These are phyloP conservation scores for Oxycera nigricornis DNA, from an alignment of 2,888 invertebrate genomes.

Conservation along the genomic window DNA sequence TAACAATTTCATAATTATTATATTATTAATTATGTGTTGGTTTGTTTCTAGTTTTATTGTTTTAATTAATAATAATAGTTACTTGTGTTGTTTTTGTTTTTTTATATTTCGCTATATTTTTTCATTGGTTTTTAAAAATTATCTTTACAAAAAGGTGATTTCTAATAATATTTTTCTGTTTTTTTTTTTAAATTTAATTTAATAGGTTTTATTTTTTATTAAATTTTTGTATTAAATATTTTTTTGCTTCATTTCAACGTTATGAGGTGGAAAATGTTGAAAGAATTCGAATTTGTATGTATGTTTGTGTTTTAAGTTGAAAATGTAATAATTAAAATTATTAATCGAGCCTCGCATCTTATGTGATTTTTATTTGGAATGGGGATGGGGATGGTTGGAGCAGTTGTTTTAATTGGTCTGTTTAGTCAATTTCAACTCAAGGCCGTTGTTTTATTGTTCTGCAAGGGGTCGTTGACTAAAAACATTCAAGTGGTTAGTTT, in stretches of 20 bases:
- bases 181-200: constrained; percentile 2
- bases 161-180: constrained; percentile 16
- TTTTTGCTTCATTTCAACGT: too few relatives aligned
- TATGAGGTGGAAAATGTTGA: constrained; percentile 11
- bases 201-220: constrained; percentile 19
- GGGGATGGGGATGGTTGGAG: too few relatives aligned
- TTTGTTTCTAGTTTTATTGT: constrained; percentile 26
- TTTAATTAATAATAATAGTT: constrained; percentile 23
- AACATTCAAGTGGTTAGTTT: too few relatives aligned
- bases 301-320: too few relatives aligned
- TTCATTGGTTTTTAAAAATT: constrained; percentile 17
- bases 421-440: too few relatives aligned
- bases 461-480: too few relatives aligned
- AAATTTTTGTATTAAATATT: constrained; percentile 1
- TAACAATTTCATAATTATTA: constrained; percentile 27
- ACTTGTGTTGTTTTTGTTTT: neutral
- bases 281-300: constrained; percentile 22
- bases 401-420: too few relatives aligned
- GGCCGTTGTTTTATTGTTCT: too few relatives aligned
- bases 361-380: too few relatives aligned
- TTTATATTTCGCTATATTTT: constrained; percentile 1
- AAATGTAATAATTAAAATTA: too few relatives aligned
- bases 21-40: constrained; percentile 3
- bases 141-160: constrained; percentile 38
- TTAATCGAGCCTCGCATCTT: too few relatives aligned